A percentile compares a stretch with the other conserved stretches of the same genome.
Evolutionary conservation across 2,113 vertebrate genomes (phyloP).

Genomic region (Lagopus leucura): DNA sequence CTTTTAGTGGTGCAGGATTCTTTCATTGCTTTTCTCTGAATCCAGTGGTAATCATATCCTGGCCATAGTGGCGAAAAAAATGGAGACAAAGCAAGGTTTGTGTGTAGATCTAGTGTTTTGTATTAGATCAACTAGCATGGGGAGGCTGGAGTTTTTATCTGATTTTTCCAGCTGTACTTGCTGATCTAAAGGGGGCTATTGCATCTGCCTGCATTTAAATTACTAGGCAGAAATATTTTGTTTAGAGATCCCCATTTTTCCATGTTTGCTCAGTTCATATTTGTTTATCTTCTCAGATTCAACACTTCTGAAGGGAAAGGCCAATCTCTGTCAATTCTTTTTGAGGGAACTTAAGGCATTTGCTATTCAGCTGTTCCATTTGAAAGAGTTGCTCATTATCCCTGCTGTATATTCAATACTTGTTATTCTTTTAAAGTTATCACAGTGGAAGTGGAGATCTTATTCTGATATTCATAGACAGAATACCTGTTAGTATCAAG

Average conservation of each 20-base stretch:
- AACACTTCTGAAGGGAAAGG: background rate
- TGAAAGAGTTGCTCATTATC: background rate
- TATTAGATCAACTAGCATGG: background rate
- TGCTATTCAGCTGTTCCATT: background rate
- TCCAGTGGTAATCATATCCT: background rate
- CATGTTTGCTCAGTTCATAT: background rate
- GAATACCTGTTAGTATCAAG: background rate
- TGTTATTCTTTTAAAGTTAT: background rate
- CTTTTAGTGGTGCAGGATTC: background rate
- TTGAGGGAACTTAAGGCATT: background rate
- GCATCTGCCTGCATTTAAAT: background rate
- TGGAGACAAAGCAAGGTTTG: background rate
- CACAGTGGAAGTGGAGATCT: background rate
- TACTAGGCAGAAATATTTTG: background rate
- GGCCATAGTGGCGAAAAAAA: background rate
- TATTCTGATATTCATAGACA: background rate
- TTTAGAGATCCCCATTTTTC: background rate
- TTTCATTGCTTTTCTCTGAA: background rate
- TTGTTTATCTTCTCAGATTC: background rate
- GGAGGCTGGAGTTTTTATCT: background rate
- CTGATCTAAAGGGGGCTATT: background rate
- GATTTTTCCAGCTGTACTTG: background rate
- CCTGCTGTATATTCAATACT: background rate
- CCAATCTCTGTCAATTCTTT: background rate
- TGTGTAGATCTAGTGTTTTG: background rate